These are phyloP conservation scores for Echinarachnius parma DNA, from an alignment of 53 echinoderm and acorn worm species.

Conservation along the genomic window DNA sequence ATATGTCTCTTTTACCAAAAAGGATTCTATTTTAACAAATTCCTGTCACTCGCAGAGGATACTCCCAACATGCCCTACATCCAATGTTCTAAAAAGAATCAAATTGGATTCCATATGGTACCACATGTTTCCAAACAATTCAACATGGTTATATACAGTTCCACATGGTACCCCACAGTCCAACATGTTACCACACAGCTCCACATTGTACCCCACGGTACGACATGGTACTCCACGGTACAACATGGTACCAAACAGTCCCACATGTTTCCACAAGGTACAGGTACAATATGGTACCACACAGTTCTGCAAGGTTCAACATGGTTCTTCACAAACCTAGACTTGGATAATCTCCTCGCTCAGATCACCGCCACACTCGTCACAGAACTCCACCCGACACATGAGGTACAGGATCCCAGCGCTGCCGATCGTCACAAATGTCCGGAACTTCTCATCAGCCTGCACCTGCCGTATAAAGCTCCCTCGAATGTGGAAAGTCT, in stretches of 20 bases:
- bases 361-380: not conserved
- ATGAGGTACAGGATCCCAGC: constrained; percentile 87
- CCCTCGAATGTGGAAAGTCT: constrained; percentile 79
- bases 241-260: not conserved
- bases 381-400: constrained; percentile 18
- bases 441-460: constrained; percentile 52
- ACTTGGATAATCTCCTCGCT: not conserved
- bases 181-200: not conserved
- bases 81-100: no score
- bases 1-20: no score
- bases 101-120: no score
- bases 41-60: no score
- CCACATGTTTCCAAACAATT: no score
- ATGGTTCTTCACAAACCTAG: not conserved
- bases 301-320: not conserved
- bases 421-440: constrained; percentile 84
- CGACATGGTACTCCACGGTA: not conserved
- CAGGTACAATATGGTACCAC: not conserved
- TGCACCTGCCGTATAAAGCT: constrained; percentile 71
- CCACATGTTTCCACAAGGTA: not conserved
- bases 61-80: no score
- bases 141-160: no score
- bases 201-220: not conserved
- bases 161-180: no score
- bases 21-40: no score